Conservation (phyloP, 2,113 vertebrate species). For the Steatornis caripensis region DNA sequence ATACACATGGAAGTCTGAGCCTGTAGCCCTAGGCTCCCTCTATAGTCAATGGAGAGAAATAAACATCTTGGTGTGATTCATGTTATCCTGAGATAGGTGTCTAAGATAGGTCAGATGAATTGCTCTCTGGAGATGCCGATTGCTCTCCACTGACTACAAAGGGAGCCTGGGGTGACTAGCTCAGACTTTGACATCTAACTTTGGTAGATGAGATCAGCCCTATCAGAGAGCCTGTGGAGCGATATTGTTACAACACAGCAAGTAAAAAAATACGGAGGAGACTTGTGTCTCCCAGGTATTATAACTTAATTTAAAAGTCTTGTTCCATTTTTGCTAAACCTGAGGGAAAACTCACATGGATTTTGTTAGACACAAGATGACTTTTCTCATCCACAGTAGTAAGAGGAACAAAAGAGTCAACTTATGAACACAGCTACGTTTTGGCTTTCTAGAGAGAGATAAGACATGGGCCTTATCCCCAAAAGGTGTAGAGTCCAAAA, state of each 20-base stretch:
- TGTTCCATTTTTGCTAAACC: neutral
- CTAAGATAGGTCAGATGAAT: constrained; percentile 63
- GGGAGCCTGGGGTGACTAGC: constrained; percentile 56
- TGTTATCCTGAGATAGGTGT: constrained; percentile 61
- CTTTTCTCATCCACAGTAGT: neutral
- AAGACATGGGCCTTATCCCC: neutral
- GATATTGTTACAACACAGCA: neutral
- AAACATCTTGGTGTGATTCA: constrained; percentile 62
- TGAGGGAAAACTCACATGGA: neutral
- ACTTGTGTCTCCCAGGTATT: neutral
- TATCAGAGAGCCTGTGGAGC: neutral
- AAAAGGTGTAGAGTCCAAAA: neutral
- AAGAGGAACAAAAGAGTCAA: neutral
- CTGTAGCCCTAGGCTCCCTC: constrained; percentile 64
- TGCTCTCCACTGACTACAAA: constrained; percentile 49
- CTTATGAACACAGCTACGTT: neutral
- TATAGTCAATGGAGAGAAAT: constrained; percentile 63
- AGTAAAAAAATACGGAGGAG: neutral
- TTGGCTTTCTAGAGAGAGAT: neutral
- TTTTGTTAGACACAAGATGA: neutral
- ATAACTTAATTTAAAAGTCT: neutral
- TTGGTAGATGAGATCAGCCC: constrained; percentile 41
- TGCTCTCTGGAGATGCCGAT: constrained; percentile 25
- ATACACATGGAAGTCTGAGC: constrained; percentile 12
- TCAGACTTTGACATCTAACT: constrained; percentile 34